phyloP scores from a whole-genome alignment of 30 jellyfish, hydroid and myxozoan species.

The Hydractinia symbiolongicarpus region DNA sequence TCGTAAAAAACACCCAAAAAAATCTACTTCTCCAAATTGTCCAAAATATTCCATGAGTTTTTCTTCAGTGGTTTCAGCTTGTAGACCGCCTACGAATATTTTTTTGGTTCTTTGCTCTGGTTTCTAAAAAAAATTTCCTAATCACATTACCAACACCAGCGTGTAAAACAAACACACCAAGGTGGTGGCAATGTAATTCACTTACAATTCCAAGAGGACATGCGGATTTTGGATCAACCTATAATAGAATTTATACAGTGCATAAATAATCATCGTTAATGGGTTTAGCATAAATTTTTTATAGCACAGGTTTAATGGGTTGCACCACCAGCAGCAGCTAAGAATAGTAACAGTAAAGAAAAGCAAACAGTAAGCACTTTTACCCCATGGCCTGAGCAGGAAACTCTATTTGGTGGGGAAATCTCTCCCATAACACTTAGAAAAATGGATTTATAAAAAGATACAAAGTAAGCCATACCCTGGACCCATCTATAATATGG shows the following conservation, averaged over 20 bases:
- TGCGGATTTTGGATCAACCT: conserved; percentile 92
- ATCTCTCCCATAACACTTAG: not conserved
- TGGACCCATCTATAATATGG: conserved; percentile 86
- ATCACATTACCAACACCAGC: not conserved
- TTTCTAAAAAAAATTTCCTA: conserved; percentile 36
- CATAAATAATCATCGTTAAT: no score
- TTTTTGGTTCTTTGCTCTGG: conserved; percentile 82
- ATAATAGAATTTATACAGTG: not conserved
- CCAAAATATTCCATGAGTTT: conserved; percentile 68
- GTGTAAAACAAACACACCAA: not conserved
- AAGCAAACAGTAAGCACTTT: no score
- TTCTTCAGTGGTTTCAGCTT: conserved; percentile 89
- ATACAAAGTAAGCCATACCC: conserved; percentile 28
- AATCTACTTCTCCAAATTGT: conserved; percentile 58
- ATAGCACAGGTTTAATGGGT: no score
- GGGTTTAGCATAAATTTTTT: no score
- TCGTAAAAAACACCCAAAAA: not conserved
- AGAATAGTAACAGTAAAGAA: no score
- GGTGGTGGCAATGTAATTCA: not conserved
- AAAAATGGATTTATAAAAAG: not conserved
- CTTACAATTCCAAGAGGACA: conserved; percentile 64
- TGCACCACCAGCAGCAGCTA: no score
- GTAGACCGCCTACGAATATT: conserved; percentile 93
- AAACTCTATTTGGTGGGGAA: no score
- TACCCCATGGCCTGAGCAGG: no score